Evolutionary conservation across 2,797 vertebrate species (phyloP).

Genomic region (Mus spretus): DNA sequence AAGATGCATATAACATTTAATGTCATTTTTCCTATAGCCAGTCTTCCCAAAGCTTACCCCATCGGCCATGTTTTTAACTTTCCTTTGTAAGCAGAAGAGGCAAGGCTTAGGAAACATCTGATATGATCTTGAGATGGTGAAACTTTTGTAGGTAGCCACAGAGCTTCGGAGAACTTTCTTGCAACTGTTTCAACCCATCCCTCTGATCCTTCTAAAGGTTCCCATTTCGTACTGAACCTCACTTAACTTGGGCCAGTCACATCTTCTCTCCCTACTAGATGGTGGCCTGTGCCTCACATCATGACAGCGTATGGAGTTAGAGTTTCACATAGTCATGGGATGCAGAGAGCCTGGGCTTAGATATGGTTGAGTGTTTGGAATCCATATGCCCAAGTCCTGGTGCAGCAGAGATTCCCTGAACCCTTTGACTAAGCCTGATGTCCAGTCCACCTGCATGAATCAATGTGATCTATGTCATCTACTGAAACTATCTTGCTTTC

Average conservation of each 20-base stretch:
- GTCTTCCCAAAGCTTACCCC: not conserved
- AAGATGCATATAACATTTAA: not conserved
- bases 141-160: not conserved
- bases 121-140: not conserved
- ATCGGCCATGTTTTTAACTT: slow-evolving; percentile 1
- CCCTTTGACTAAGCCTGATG: not conserved
- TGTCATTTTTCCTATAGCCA: not conserved
- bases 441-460: not conserved
- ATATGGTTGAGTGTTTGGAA: not conserved
- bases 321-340: rapidly evolving
- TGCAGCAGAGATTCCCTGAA: not conserved
- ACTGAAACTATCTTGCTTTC: slow-evolving; percentile 77
- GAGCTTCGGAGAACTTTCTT: not conserved
- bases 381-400: not conserved
- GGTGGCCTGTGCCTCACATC: not conserved
- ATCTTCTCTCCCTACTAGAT: not conserved
- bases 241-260: not conserved
- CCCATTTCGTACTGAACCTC: not conserved
- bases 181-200: not conserved
- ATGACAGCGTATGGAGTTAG: not conserved
- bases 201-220: not conserved
- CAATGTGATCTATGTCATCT: not conserved
- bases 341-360: no score
- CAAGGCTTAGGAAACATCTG: not conserved
- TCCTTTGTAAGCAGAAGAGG: not conserved